Base-by-base conservation (phyloP, 1,140 invertebrate species). In the Orussus abietinus region DNA sequence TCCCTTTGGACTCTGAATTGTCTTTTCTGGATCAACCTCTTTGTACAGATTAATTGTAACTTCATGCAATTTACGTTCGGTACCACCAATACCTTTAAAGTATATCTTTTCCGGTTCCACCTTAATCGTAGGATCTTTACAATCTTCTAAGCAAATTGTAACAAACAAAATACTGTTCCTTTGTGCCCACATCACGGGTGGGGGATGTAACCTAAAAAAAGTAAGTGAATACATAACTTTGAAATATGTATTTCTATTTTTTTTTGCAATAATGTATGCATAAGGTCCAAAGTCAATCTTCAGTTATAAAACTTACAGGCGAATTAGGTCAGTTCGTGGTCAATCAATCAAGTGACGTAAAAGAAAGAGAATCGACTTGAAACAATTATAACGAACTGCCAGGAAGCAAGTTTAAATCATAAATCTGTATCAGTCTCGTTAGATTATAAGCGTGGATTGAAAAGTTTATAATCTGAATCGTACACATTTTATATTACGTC, bases 171-270 rank as follows among this genome's bases (percentile, higher is more conserved):
- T 70, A 53, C 82, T 78, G 57, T 77, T 83, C 60, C 88, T 81
- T 72, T 97, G 92, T 12, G 93, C 94, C 94, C 93, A 97, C 59
- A 86, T 82, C 26, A 95, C 84, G 31, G 88, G 82, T 22, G 92
- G 91, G 47, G 87, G 86, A 55, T 77, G 71, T 53, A 75, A 31
- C 46, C 76, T 78, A 42, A 47, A 69, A 71, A 48, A 26, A 43
- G n/a, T n/a, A 44, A 49, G 22, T 15, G 18, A 30, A 21, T 36
- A 11, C 6, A 30, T 30, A 12, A 5, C 10, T 30, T 12, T 12
- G 15, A 6, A 3, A 3, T 30, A 30, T 12, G 2, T 30, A 9
- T 3, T 2, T 30, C 15, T 4, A 5, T 30, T 30, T 4, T 30
- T 12, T 30, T 30, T 30, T 5, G n/a, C 14, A 22, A 37, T 2